Evolutionary conservation across 2,113 vertebrate genomes (phyloP).

Genomic region (Lanius ludovicianus): DNA sequence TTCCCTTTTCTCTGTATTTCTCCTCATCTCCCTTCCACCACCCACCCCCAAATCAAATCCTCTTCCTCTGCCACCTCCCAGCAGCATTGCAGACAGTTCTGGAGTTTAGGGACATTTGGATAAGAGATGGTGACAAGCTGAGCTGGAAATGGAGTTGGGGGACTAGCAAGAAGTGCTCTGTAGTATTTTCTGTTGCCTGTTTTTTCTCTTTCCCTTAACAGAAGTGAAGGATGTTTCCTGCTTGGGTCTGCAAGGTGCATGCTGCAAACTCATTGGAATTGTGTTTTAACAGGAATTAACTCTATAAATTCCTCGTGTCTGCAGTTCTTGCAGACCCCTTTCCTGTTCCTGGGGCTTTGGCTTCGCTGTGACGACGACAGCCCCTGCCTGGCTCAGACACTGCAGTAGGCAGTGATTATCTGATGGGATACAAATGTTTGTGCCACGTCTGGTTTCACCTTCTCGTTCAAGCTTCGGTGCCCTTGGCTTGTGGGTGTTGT

Average conservation of each 20-base stretch:
- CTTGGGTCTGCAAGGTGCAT: neutral
- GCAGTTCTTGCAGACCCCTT: neutral
- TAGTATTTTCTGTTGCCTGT: neutral
- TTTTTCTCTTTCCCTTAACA: neutral
- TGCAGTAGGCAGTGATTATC: neutral
- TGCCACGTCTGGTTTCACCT: neutral
- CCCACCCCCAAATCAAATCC: too few relatives aligned
- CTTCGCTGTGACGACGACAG: neutral
- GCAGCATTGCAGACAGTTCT: neutral
- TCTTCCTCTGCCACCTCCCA: neutral
- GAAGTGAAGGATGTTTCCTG: neutral
- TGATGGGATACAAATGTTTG: neutral
- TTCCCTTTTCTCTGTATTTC: neutral
- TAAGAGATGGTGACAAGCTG: neutral
- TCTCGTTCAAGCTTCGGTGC: neutral
- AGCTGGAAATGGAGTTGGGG: neutral
- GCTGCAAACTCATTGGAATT: neutral
- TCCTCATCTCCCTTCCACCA: neutral
- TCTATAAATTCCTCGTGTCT: neutral
- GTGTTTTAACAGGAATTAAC: neutral
- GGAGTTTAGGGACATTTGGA: neutral
- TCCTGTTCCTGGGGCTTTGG: accelerated
- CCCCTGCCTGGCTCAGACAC: neutral
- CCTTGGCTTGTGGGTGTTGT: neutral
- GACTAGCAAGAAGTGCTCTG: neutral